Evolutionary conservation across 2,797 vertebrate genomes (phyloP), one percentile per base, ranked within the genome.

Genomic region (Steatocranus sp.): DNA sequence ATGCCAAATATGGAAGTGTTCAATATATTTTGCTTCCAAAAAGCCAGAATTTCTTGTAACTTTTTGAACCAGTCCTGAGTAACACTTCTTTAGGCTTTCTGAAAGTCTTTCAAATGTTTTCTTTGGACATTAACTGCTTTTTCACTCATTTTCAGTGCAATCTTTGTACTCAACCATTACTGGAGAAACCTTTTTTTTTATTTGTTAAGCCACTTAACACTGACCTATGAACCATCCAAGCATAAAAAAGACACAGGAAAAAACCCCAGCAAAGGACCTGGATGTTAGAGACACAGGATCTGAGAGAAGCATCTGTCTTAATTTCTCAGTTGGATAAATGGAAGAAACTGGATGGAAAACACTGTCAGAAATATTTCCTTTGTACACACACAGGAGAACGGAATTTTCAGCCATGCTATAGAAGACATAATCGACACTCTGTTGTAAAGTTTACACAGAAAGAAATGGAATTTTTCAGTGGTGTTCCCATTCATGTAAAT

Each of bases 191-290:
- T 4, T 53, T 53, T 25, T 25, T 23, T 53, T 50, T 3, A 25
- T 53, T 25, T 25, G 12, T 53, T 25, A 61, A 20, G 18, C 32
- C 18, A 61, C 32, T 61, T 61, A 61, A 61, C 32, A 20, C 56
- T 36, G 56, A 12, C 56, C 56, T 36, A 61, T 61, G 11, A 61
- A 61, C 7, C 11, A 61, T 61, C 32, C 18, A 36, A 36, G 32
- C 56, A 61, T 36, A 36, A 61, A 20, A 61, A 61, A 61, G 2
- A 32, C 17, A 58, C 54, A 58, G 27, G 54, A 18, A 58, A 11
- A 18, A 0, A 0, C 8, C 14, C 5, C 27, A 58, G 5, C 0
- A 32, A 32, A 32, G 54, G 54, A 32, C 30, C 30, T 58, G 54
- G 17, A 41, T 14, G 3, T 23, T 23, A 1, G 27, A 58, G 27